These are phyloP conservation scores for Hemistola chrysoprasaria DNA, from an alignment of 2,888 invertebrate species.

Conservation along the genomic window DNA sequence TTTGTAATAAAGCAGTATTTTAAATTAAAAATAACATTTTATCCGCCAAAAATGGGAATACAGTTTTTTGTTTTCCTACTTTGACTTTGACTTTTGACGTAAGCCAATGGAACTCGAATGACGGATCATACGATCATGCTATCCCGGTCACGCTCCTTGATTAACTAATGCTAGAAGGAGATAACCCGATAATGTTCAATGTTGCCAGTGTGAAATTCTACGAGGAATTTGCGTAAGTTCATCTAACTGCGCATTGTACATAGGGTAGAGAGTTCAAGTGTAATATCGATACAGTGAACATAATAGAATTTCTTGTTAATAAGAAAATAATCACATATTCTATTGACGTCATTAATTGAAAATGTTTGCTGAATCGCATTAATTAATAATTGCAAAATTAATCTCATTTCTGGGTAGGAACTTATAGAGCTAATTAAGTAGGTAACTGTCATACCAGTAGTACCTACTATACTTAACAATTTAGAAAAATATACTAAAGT, in stretches of 20 bases:
- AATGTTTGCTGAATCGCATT: too few relatives aligned
- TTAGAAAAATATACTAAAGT: too few relatives aligned
- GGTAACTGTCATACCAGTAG: too few relatives aligned
- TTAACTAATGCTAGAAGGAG: constrained; percentile 39
- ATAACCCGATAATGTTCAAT: constrained; percentile 32
- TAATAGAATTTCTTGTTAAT: too few relatives aligned
- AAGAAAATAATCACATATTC: constrained; percentile 6
- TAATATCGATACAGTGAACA: constrained; percentile 21
- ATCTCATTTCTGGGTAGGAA: too few relatives aligned
- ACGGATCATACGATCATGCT: constrained; percentile 71
- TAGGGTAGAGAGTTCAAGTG: constrained; percentile 40
- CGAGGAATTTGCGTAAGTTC: constrained; percentile 34
- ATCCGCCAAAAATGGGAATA: constrained; percentile 36
- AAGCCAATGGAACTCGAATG: constrained; percentile 53
- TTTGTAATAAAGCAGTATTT: constrained; percentile 31
- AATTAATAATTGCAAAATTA: too few relatives aligned
- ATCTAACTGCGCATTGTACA: constrained; percentile 22
- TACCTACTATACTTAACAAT: too few relatives aligned
- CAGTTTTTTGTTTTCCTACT: constrained; percentile 56
- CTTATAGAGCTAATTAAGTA: too few relatives aligned
- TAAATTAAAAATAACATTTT: constrained; percentile 45
- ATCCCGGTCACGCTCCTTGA: constrained; percentile 40
- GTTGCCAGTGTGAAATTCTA: constrained; percentile 47
- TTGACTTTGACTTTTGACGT: constrained; percentile 50
- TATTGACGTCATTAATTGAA: not conserved